Percentiles rank a stretch among this genome's conserved stretches.
Evolutionary conservation across 2,113 vertebrate species (phyloP).

Genomic region (Telmatochromis bifrenatus): DNA sequence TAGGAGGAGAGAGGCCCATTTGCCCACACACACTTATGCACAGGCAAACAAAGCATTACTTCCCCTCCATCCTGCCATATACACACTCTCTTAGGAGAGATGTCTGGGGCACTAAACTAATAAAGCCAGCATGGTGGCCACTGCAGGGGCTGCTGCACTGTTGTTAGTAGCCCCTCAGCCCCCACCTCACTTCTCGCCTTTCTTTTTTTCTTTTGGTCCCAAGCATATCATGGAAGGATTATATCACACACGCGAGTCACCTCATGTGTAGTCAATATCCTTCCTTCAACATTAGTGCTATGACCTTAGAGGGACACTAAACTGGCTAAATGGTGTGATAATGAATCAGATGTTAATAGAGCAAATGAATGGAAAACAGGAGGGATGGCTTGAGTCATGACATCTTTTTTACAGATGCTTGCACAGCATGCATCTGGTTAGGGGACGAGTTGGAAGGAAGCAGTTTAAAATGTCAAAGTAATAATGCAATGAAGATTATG

Average conservation of each 20-base stretch:
- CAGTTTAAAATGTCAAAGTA: constrained; percentile 10
- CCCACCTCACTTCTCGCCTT: constrained; percentile 5
- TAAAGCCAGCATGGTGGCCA: constrained; percentile 52
- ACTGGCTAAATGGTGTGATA: constrained; percentile 34
- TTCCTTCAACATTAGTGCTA: constrained; percentile 9
- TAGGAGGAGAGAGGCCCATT: background rate
- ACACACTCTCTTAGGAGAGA: constrained; percentile 27
- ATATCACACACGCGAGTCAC: constrained; percentile 20
- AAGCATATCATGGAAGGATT: constrained; percentile 20
- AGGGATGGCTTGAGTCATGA: background rate
- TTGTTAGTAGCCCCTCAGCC: constrained; percentile 44
- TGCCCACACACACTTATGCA: background rate
- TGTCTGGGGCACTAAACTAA: constrained; percentile 58
- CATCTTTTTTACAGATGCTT: constrained; percentile 7
- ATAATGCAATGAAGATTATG: constrained; percentile 16
- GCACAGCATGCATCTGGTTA: constrained; percentile 4
- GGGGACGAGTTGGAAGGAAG: constrained; percentile 2
- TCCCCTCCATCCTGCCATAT: constrained; percentile 23
- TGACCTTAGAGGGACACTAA: constrained; percentile 51
- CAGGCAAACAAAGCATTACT: constrained; percentile 10
- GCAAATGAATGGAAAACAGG: constrained; percentile 5
- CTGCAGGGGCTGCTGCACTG: constrained; percentile 40
- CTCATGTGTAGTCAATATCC: constrained; percentile 22
- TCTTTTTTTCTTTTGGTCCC: constrained; percentile 27
- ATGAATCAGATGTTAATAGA: constrained; percentile 47